These are phyloP conservation scores for Hypsibius dujardini DNA, from an alignment of 1,140 invertebrate species.

Conservation along the genomic window DNA sequence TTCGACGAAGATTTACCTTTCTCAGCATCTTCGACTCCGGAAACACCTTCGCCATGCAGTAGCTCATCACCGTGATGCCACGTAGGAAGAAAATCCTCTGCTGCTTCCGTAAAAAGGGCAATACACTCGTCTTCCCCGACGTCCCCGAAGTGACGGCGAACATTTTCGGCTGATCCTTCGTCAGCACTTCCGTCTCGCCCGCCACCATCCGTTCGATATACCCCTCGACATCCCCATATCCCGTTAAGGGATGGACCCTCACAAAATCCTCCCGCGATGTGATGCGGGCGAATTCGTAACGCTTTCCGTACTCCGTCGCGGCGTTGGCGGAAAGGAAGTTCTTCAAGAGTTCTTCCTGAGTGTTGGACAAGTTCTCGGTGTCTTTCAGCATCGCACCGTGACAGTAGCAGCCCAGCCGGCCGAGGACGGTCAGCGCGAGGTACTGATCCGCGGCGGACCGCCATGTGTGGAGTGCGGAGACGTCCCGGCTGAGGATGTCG, in stretches of 20 bases:
- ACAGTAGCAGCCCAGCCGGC: conserved; percentile 18
- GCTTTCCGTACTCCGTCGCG: conserved; percentile 29
- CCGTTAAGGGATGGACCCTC: conserved; percentile 28
- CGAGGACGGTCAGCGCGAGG: conserved; percentile 7
- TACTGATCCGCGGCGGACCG: conserved; percentile 19
- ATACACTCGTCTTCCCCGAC: conserved; percentile 29
- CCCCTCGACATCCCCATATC: conserved; percentile 27
- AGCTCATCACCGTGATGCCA: conserved; percentile 28
- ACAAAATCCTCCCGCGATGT: conserved; percentile 28
- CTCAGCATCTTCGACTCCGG: conserved; percentile 25
- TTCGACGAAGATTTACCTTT: too few relatives aligned
- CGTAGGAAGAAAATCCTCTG: conserved; percentile 28
- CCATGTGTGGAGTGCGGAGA: not conserved
- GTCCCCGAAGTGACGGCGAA: conserved; percentile 33
- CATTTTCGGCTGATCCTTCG: conserved; percentile 25
- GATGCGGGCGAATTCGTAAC: conserved; percentile 27
- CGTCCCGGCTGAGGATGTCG: not conserved
- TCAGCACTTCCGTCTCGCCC: conserved; percentile 29
- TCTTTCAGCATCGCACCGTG: conserved; percentile 23
- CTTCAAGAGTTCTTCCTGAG: conserved; percentile 27
- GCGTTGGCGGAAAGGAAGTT: conserved; percentile 26
- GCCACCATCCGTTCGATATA: conserved; percentile 30
- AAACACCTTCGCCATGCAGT: conserved; percentile 26
- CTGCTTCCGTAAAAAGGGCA: conserved; percentile 25
- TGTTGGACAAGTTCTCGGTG: conserved; percentile 26